Evolutionary conservation across 2,888 invertebrate genomes (phyloP), one percentile per base, ranked within the genome.

Genomic region (Pimpla rufipes): DNA sequence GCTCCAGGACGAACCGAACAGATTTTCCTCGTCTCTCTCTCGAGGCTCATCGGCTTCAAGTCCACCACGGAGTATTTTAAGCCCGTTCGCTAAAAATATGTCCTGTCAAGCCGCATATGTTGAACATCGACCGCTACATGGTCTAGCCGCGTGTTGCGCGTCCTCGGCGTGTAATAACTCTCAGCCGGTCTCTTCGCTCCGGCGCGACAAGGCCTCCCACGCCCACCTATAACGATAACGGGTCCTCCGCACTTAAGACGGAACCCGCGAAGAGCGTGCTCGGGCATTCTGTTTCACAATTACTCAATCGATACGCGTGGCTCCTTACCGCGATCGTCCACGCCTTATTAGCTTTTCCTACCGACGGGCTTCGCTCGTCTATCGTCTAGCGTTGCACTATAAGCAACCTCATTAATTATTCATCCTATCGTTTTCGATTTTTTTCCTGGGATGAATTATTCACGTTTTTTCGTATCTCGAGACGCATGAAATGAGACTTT

Each of bases 121-220:
- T 16, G 16, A 59, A n/a, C 59, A 59, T 59, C 59, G 59, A 59
- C 59, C 59, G 8, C 8, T 59, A 18, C 35, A 59, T 35, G 35
- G 35, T 59, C 59, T 59, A 59, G 59, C 37, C 37, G 16, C 18
- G 37, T n/a, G 37, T 11, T n/a, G 57, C 29, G 16, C 37, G 59
- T 59, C 37, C 1, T 57, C 55, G 18, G n/a, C n/a, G n/a, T n/a
- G 59, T 59, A 59, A 59, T 59, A 59, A 59, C 37, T 59, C 35
- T 35, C 59, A 59, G 37, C 37, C 74, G 18, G 47, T 81, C 18
- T 70, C 62, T 45, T 47, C 52, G 45, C 23, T 68, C 10, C 62
- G 37, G 16, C 74, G 29, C 47, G 64, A 78, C 79, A 64, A 84
- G 84, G 81, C 62, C 78, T 83, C 79, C n/a, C 35, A 57, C 78